Percentiles rank a stretch among this genome's conserved stretches.
Evolutionary conservation across 2,888 invertebrate species (phyloP).

Genomic region (Rhagophthalmus giganteus): DNA sequence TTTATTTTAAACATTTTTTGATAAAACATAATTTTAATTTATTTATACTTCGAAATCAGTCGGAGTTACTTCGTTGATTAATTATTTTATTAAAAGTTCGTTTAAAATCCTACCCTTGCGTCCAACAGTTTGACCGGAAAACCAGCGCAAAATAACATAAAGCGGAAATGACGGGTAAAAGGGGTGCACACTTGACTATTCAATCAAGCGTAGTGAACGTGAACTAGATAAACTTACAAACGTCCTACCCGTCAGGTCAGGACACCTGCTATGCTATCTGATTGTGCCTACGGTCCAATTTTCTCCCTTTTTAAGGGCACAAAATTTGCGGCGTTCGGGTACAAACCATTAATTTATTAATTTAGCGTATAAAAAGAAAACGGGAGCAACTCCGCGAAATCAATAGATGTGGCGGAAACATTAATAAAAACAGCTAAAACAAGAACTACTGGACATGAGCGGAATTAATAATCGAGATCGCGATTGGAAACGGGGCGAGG

Average conservation of each 20-base stretch:
- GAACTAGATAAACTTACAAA: constrained; percentile 34
- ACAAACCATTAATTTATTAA: too few relatives aligned
- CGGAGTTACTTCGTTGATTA: not conserved
- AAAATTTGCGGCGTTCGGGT: too few relatives aligned
- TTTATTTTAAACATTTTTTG: too few relatives aligned
- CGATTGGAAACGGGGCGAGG: constrained; percentile 1
- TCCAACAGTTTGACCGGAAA: constrained; percentile 7
- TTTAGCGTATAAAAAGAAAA: too few relatives aligned
- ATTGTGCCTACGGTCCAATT: too few relatives aligned
- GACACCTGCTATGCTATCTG: constrained; percentile 25
- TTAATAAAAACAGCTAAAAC: constrained; percentile 10
- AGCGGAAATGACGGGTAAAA: constrained; percentile 35
- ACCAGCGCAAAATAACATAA: constrained; percentile 27
- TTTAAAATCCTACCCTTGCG: constrained; percentile 1
- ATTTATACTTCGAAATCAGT: not conserved
- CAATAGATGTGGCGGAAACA: constrained; percentile 8
- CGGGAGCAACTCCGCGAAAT: too few relatives aligned
- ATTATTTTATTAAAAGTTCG: constrained; percentile 1
- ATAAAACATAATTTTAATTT: not conserved
- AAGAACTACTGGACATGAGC: constrained; percentile 8
- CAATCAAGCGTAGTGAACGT: constrained; percentile 32
- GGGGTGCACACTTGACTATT: constrained; percentile 33
- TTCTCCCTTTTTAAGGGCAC: too few relatives aligned
- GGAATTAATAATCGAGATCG: constrained; percentile 1
- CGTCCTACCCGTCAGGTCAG: constrained; percentile 18